phyloP scores from a whole-genome alignment of 2,113 vertebrate species.

The Menura novaehollandiae region DNA sequence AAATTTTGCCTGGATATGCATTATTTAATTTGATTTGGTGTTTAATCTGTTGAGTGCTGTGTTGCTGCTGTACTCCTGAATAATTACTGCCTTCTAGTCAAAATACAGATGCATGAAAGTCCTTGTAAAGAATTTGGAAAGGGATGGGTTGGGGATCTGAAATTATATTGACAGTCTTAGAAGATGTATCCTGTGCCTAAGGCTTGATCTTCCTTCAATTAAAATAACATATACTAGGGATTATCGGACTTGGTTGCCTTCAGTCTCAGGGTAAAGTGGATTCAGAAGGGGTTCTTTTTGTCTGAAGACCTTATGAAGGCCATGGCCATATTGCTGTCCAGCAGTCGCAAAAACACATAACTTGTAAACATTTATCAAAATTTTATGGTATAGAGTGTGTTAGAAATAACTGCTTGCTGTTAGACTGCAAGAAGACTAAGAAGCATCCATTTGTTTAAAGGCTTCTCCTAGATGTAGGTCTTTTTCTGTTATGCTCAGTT shows the following conservation, averaged over 20 bases:
- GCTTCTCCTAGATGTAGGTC: not conserved
- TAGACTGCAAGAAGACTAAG: not conserved
- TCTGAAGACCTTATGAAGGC: not conserved
- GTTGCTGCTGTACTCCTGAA: not conserved
- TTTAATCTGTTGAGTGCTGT: not conserved
- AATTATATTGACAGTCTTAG: not conserved
- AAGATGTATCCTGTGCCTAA: not conserved
- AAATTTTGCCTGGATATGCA: not conserved
- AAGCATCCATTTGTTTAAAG: not conserved
- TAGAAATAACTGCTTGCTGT: not conserved
- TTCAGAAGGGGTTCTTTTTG: not conserved
- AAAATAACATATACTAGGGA: not conserved
- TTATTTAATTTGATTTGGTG: not conserved
- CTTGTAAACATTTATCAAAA: not conserved
- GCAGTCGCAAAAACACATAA: not conserved
- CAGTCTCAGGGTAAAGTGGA: not conserved
- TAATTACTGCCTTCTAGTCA: not conserved
- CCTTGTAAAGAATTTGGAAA: not conserved
- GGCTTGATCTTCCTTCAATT: not conserved
- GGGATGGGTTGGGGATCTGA: not conserved
- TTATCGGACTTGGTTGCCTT: not conserved
- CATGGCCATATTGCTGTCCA: not conserved
- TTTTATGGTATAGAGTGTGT: not conserved
- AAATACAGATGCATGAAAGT: not conserved
- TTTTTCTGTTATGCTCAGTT: fast-evolving